Conservation (phyloP, 2,888 invertebrate species). For the Callyntrura sp. region DNA sequence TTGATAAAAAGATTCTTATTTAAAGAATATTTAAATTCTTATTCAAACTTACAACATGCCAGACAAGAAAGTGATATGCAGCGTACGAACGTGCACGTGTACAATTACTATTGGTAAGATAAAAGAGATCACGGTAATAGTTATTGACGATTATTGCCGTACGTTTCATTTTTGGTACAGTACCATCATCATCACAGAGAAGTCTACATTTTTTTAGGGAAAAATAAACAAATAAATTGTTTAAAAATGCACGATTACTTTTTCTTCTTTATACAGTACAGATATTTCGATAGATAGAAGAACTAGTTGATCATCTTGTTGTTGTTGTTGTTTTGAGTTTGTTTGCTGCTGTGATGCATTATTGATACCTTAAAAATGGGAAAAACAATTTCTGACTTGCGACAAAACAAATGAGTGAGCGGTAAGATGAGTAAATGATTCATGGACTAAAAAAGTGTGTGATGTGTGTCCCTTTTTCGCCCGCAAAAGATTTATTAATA, state of each 20-base stretch:
- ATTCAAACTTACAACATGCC: neutral
- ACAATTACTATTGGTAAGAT: neutral
- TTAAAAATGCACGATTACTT: neutral
- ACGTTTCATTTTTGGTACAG: neutral
- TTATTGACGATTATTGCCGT: neutral
- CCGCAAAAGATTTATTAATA: conserved; percentile 50
- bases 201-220: neutral
- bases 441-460: conserved; percentile 16
- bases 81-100: neutral
- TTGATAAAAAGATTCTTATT: neutral
- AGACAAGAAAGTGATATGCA: neutral
- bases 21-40: neutral
- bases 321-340: neutral
- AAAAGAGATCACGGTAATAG: neutral
- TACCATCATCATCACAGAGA: neutral
- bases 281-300: conserved; percentile 46
- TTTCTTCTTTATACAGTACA: conserved; percentile 21
- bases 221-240: conserved; percentile 1
- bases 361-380: neutral
- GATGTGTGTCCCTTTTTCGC: conserved; percentile 35
- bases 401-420: conserved; percentile 22
- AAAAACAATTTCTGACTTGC: neutral
- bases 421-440: conserved; percentile 36
- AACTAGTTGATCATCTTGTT: conserved; percentile 61
- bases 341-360: neutral